Evolutionary conservation across 2,113 vertebrate genomes (phyloP), one percentile per base, ranked within the genome.

Genomic region (Madoqua kirkii): DNA sequence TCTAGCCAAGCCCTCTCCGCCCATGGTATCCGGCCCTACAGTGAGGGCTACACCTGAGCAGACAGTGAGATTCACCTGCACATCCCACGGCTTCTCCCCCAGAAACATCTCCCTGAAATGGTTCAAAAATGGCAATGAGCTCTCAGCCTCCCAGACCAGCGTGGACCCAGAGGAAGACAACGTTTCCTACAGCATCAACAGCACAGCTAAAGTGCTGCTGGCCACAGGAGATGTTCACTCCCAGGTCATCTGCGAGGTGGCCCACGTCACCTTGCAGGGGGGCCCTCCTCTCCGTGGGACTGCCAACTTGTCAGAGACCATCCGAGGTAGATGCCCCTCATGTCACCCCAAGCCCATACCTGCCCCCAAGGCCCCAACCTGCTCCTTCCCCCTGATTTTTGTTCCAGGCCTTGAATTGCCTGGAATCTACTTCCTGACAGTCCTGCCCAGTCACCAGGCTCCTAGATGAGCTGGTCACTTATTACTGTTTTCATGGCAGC

Each of bases 1-100:
- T 3, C 79, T 2, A 99, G 98, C 91, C 96, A 88, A 64, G 36
- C 98, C 98, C 16, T 98, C 97, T 17, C 0, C 0, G 0, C 96
- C 21, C 0, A 10, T 74, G 1, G 33, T 98, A 17, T 92, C 12
- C 0, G 81, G 96, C 19, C 97, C 98, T 5, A 0, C 0, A 0
- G 2, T 0, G 9, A 98, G 97, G 91, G 88, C 0, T 0, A 3
- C 0, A 0, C 62, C 91, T 0, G n/a, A 5, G 7, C 21, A 97
- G 1, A 19, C 3, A 0, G 97, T 95, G 95, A 21, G 0, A 87
- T 96, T 98, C 98, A 97, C 31, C 97, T 99, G 98, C 88, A 7
- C 76, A 0, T 67, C 97, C 0, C 27, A 64, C 1, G 97, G 97
- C 64, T 98, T 98, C 97, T 97, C 62, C 76, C 98, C 98, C 0